These are phyloP conservation scores for Callinectes sapidus DNA, from an alignment of 2,888 invertebrate species.

Conservation along the genomic window DNA sequence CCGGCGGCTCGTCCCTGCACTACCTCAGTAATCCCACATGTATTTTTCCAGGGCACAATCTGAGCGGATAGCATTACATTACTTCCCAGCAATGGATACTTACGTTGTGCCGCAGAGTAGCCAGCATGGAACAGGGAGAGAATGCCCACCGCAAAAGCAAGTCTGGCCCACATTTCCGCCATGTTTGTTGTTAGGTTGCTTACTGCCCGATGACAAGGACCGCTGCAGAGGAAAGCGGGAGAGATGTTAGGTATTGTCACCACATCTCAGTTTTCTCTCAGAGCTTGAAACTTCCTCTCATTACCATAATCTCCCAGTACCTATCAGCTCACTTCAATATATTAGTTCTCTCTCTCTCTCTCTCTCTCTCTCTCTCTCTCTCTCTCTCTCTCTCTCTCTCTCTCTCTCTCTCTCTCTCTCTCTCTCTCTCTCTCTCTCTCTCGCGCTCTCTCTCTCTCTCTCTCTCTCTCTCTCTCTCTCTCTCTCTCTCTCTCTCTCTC, in stretches of 20 bases:
- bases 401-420: conserved; percentile 27
- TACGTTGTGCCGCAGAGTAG: conserved; percentile 61
- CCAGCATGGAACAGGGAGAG: conserved; percentile 54
- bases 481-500: no score
- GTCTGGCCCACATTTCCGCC: conserved; percentile 56
- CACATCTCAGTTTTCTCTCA: no score
- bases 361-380: conserved; percentile 20
- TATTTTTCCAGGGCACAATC: not conserved
- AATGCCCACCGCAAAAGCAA: conserved; percentile 51
- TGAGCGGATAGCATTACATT: not conserved
- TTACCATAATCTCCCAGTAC: no score
- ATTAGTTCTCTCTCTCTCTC: conserved; percentile 10
- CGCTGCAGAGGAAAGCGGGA: no score
- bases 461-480: no score
- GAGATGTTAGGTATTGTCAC: no score
- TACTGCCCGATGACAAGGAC: not conserved
- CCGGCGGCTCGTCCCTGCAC: no score
- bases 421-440: not conserved
- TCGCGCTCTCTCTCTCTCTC: no score
- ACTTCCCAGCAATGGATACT: not conserved
- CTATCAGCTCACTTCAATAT: no score
- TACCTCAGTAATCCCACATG: not conserved
- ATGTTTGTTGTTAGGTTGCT: conserved; percentile 38
- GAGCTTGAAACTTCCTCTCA: no score
- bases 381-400: conserved; percentile 29